Evolutionary conservation across 2,113 vertebrate species (phyloP), one percentile per base, ranked within the genome.

Genomic region (Chaetorhynchus papuensis): DNA sequence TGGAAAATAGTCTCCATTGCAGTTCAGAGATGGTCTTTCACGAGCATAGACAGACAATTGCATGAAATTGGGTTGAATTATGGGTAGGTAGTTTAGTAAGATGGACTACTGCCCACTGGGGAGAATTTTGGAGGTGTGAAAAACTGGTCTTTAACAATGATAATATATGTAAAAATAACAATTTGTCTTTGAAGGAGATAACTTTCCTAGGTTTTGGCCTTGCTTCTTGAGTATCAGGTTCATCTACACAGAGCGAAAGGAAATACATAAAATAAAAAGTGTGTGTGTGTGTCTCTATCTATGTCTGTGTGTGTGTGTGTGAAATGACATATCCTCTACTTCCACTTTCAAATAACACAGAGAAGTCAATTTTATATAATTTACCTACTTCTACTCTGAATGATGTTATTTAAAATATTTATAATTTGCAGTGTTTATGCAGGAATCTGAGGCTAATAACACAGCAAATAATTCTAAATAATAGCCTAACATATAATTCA

Each of bases 81-180:
- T 89, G 77, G 37, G 44, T 89, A 93, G 72, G 74, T 84, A 95
- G 80, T 91, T 97, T 94, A 93, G 72, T 84, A 94, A 96, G 91
- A 97, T 54, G 82, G 83, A 97, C 89, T 97, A 94, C 59, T 96
- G 83, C 84, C 83, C 94, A 95, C 72, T 72, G 74, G 94, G 94
- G 86, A 97, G 75, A 94, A 95, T 93, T 97, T 89, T 92, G 72
- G 54, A 94, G 81, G 79, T 97, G 64, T 91, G 93, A 94, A 97
- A 94, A 95, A 83, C 82, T 90, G 39, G 94, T 95, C 47, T 95
- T 87, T 96, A 93, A 89, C 94, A 95, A 94, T 87, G 91, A 89
- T 19, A 61, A 95, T 90, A 44, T 64, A 88, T 94, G 87, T 93
- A 97, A 96, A 91, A 87, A 83, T 96, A 95, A 92, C 81, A 79